phyloP scores from a whole-genome alignment of 1,140 invertebrate genomes.

The Aphidius ervi region DNA sequence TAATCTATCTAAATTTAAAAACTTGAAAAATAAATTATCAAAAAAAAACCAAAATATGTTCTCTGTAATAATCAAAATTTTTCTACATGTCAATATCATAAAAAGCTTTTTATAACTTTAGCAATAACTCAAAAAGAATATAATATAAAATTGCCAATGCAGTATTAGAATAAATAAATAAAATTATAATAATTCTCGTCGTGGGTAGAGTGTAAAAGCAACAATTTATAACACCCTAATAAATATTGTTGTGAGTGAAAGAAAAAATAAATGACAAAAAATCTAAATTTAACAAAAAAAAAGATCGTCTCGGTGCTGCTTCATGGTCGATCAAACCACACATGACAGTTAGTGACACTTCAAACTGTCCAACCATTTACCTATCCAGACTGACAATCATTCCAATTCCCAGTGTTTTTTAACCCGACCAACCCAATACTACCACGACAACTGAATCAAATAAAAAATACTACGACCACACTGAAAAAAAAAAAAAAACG shows the following conservation, averaged over 20 bases:
- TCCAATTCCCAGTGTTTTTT: slow-evolving; percentile 48
- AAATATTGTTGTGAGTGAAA: too few relatives aligned
- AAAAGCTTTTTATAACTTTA: neutral
- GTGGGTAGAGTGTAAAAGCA: too few relatives aligned
- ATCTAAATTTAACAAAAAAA: too few relatives aligned
- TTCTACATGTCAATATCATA: slow-evolving; percentile 11
- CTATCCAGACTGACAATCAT: slow-evolving; percentile 21
- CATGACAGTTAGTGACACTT: slow-evolving; percentile 1
- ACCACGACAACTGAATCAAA: slow-evolving; percentile 10
- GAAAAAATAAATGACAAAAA: too few relatives aligned
- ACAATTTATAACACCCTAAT: too few relatives aligned
- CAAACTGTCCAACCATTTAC: neutral
- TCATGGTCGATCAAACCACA: neutral
- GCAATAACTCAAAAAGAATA: neutral
- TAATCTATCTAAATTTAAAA: slow-evolving; percentile 9
- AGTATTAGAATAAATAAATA: too few relatives aligned
- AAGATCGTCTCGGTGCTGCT: too few relatives aligned
- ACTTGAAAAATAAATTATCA: neutral
- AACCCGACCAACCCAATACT: slow-evolving; percentile 6
- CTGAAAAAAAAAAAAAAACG: too few relatives aligned
- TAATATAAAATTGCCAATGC: neutral
- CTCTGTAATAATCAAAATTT: slow-evolving; percentile 19
- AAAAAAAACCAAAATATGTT: neutral
- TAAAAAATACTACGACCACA: too few relatives aligned
- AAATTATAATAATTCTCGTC: too few relatives aligned